phyloP scores from a whole-genome alignment of 2,888 invertebrate genomes.

The Neoaliturus tenellus region DNA sequence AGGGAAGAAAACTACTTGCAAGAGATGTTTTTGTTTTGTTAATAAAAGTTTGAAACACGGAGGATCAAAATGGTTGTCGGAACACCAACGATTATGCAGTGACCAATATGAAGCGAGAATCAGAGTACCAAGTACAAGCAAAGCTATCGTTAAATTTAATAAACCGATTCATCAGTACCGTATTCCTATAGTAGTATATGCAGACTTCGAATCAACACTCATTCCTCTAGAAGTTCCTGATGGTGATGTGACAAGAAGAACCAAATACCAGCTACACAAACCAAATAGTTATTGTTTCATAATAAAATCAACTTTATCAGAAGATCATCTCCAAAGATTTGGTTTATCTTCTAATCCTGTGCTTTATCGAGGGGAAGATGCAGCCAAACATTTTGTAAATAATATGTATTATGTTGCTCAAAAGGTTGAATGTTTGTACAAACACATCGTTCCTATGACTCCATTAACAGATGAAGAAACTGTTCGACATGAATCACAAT shows the following conservation, averaged over 20 bases:
- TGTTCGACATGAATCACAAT: neutral
- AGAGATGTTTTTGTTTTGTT: conserved; percentile 9
- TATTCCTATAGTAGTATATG: conserved; percentile 5
- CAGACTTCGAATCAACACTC: conserved; percentile 18
- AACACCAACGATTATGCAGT: neutral
- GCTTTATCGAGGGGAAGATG: conserved; percentile 35
- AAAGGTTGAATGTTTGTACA: conserved; percentile 24
- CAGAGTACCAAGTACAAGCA: neutral
- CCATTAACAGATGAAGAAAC: neutral
- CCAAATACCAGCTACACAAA: neutral
- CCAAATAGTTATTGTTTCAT: conserved; percentile 41
- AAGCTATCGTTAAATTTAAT: neutral
- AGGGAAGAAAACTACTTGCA: neutral
- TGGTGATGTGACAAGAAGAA: neutral
- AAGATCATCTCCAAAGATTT: conserved; percentile 11
- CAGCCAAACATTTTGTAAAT: conserved; percentile 22
- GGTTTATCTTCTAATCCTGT: neutral
- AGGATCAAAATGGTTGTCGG: neutral
- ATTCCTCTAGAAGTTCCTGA: neutral
- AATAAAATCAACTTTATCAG: neutral
- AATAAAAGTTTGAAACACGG: neutral
- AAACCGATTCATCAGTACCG: neutral
- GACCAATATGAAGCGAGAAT: neutral
- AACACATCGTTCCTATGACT: conserved; percentile 5
- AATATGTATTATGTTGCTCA: conserved; percentile 13